phyloP scores from a whole-genome alignment of 2,797 vertebrate species.

The Chaetodon trifasciatus region DNA sequence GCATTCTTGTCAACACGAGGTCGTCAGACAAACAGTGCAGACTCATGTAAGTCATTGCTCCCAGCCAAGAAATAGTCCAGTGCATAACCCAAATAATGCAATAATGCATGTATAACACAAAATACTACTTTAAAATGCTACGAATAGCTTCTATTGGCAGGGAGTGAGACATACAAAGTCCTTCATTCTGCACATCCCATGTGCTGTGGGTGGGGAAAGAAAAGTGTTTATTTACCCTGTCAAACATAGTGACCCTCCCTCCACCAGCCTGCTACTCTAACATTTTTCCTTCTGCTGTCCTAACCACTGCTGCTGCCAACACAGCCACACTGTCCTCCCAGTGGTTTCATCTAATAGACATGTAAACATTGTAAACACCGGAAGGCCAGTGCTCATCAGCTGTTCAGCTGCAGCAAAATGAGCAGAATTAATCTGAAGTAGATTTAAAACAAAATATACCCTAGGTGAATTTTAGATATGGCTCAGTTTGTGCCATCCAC shows the following conservation, averaged over 20 bases:
- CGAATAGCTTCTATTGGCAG: neutral
- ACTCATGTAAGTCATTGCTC: neutral
- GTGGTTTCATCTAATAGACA: conserved; percentile 32
- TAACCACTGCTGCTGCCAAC: conserved; percentile 7
- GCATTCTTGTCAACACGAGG: neutral
- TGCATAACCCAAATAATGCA: neutral
- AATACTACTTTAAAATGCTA: neutral
- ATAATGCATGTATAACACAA: neutral
- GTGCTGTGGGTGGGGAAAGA: neutral
- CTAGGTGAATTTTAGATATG: neutral
- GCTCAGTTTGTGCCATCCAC: neutral
- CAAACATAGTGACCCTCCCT: conserved; percentile 12
- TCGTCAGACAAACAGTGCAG: neutral
- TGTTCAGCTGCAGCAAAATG: conserved; percentile 13
- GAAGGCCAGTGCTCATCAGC: neutral
- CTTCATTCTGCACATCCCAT: neutral
- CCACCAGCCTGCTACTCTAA: conserved; percentile 26
- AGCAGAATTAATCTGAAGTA: neutral
- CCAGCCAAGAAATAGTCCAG: neutral
- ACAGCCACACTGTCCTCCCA: conserved; percentile 14
- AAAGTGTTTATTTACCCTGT: conserved; percentile 14
- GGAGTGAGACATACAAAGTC: neutral
- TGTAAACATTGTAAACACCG: conserved; percentile 34
- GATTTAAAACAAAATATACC: neutral
- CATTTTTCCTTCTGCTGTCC: conserved; percentile 16